Conservation (phyloP, 2,797 vertebrate genomes). For the Labeo calbasu region DNA sequence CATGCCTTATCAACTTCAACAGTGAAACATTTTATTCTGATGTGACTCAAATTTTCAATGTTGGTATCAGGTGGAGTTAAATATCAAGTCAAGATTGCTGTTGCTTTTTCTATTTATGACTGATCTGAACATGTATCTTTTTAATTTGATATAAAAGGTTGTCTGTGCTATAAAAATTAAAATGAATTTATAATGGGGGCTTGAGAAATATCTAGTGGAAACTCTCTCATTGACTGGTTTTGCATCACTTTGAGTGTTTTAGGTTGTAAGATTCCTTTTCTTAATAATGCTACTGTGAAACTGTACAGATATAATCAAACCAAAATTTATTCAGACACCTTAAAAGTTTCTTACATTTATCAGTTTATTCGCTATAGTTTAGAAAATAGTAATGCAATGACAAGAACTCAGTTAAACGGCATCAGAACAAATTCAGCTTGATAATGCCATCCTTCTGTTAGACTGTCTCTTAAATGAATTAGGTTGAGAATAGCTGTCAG, state of each 20-base stretch:
- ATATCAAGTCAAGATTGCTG: conserved; percentile 29
- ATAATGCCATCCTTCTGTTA: too few relatives aligned
- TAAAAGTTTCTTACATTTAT: too few relatives aligned
- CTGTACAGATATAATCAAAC: too few relatives aligned
- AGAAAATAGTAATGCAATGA: too few relatives aligned
- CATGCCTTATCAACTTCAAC: conserved; percentile 52
- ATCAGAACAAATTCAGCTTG: too few relatives aligned
- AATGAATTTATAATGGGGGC: conserved; percentile 32
- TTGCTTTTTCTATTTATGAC: conserved; percentile 26
- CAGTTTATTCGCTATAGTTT: too few relatives aligned
- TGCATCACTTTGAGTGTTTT: background rate
- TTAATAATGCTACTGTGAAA: background rate
- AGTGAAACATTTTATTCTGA: conserved; percentile 29
- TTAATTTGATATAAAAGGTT: conserved; percentile 22
- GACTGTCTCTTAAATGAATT: too few relatives aligned
- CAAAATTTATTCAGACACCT: too few relatives aligned
- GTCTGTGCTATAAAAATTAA: conserved; percentile 40
- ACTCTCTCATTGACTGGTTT: background rate
- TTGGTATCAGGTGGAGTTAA: conserved; percentile 22
- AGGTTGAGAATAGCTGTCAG: too few relatives aligned
- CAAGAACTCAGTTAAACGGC: too few relatives aligned
- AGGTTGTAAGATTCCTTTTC: background rate
- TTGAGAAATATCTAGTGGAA: background rate
- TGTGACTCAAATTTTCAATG: conserved; percentile 27
- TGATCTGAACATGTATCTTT: conserved; percentile 25